phyloP scores from a whole-genome alignment of 2,797 vertebrate genomes.

The Phoebastria nigripes region DNA sequence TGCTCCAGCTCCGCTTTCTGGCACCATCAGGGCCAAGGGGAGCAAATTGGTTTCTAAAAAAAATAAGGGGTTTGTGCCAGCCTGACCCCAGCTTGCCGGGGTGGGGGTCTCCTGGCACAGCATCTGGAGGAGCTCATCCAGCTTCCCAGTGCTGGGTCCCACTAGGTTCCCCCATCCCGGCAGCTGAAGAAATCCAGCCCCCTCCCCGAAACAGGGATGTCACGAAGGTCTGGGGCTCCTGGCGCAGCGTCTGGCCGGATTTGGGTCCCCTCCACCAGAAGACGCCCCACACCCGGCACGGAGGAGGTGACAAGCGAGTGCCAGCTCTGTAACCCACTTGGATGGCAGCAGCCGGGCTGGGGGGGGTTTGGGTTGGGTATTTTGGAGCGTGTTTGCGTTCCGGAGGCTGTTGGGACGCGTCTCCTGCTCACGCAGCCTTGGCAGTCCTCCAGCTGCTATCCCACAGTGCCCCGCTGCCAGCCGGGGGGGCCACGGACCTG shows the following conservation, averaged over 20 bases:
- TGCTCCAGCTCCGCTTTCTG: background rate
- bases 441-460: background rate
- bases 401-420: fast-evolving
- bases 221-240: background rate
- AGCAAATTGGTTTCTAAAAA: background rate
- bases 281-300: fast-evolving
- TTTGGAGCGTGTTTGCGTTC: background rate
- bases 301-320: background rate
- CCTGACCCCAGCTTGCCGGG: background rate
- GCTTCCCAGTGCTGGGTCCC: background rate
- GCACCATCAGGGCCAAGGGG: background rate
- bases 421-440: background rate
- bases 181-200: background rate
- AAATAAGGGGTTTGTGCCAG: background rate
- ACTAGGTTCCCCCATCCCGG: fast-evolving
- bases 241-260: fast-evolving
- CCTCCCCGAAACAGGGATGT: background rate
- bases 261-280: background rate
- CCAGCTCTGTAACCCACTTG: background rate
- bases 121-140: fast-evolving
- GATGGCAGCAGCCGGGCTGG: fast-evolving
- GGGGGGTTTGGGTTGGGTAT: background rate
- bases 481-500: background rate
- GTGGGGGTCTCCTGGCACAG: fast-evolving
- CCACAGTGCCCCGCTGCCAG: background rate